phyloP scores from a whole-genome alignment of 2,113 vertebrate species.

The Pterophyllum scalare region DNA sequence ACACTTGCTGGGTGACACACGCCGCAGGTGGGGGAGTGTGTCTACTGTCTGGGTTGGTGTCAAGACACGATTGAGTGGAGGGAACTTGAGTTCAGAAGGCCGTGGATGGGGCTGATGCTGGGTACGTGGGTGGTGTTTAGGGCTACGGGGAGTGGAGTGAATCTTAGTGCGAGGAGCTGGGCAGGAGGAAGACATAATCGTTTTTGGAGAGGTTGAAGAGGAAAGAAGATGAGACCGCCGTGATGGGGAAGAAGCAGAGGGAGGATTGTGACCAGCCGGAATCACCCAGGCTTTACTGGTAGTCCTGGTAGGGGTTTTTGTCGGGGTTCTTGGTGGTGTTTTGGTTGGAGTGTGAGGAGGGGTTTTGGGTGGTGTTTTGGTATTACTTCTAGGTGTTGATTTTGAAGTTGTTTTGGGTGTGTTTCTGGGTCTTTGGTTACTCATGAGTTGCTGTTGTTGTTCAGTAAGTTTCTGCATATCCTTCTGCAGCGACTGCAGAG shows the following conservation, averaged over 20 bases:
- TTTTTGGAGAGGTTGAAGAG: slow-evolving; percentile 70
- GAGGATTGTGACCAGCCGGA: slow-evolving; percentile 46
- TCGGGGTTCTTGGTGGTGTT: slow-evolving; percentile 63
- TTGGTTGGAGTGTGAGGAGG: slow-evolving; percentile 64
- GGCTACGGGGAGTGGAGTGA: slow-evolving; percentile 80
- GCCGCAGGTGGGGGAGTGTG: slow-evolving; percentile 88
- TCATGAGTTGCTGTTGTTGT: slow-evolving; percentile 89
- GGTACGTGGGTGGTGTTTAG: slow-evolving; percentile 69
- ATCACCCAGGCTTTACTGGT: slow-evolving; percentile 82
- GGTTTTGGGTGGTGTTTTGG: slow-evolving; percentile 45
- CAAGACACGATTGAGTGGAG: slow-evolving; percentile 85
- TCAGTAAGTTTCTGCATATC: slow-evolving; percentile 93
- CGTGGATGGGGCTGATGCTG: slow-evolving; percentile 74
- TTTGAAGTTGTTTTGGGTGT: slow-evolving; percentile 54
- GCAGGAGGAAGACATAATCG: slow-evolving; percentile 64
- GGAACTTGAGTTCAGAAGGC: slow-evolving; percentile 87
- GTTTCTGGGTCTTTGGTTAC: slow-evolving; percentile 75
- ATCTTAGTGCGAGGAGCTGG: slow-evolving; percentile 75
- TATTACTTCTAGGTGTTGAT: background rate
- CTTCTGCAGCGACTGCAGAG: slow-evolving; percentile 85
- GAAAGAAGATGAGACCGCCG: slow-evolving; percentile 61
- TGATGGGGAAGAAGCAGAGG: slow-evolving; percentile 67
- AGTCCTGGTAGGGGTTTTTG: slow-evolving; percentile 55
- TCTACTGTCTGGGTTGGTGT: slow-evolving; percentile 88
- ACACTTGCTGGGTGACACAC: slow-evolving; percentile 91